Evolutionary conservation across 2,888 invertebrate genomes (phyloP), one percentile per base, ranked within the genome.

Genomic region (Alloscopus bannaensis): DNA sequence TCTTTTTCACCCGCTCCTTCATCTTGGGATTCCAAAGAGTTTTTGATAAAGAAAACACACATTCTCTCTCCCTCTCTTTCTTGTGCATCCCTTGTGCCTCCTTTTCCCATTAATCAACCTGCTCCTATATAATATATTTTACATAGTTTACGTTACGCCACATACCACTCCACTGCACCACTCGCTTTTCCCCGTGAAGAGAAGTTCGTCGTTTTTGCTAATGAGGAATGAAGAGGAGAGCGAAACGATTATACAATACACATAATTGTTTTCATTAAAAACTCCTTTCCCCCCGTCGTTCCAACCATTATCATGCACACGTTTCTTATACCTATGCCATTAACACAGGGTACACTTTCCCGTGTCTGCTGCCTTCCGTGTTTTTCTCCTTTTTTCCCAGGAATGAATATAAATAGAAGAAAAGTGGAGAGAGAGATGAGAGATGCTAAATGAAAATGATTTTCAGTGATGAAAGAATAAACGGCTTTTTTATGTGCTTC

Each of bases 201-300:
- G 13, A 16, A 50, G 24, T 57, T 55, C 36, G 50, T 50, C 50
- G 60, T 40, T 55, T 59, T 70, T 59, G 70, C 72, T 73, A 73
- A 73, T 73, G 73, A 73, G 73, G 73, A 73, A 73, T 73, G 73
- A 73, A 73, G 73, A 73, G 65, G 57, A 72, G 64, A 65, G 36
- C 52, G 65, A 65, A 73, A 47, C 73, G 73, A 73, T 73, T 73
- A 65, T 66, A 73, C 73, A 73, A 73, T 73, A 47, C 65, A 57
- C 66, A 66, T 73, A 73, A 73, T 73, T 73, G 73, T 73, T 73
- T 73, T 73, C 73, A 73, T 73, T 73, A 73, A 73, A 73, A 73
- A 73, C 73, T 66, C 73, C 73, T 73, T 73, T 72, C 55, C 73
- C 73, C 73, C 59, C 65, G 65, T 47, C 42, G 71, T 59, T 59